Base-by-base conservation (phyloP, 1,140 invertebrate genomes). In the Babylonia areolata region DNA sequence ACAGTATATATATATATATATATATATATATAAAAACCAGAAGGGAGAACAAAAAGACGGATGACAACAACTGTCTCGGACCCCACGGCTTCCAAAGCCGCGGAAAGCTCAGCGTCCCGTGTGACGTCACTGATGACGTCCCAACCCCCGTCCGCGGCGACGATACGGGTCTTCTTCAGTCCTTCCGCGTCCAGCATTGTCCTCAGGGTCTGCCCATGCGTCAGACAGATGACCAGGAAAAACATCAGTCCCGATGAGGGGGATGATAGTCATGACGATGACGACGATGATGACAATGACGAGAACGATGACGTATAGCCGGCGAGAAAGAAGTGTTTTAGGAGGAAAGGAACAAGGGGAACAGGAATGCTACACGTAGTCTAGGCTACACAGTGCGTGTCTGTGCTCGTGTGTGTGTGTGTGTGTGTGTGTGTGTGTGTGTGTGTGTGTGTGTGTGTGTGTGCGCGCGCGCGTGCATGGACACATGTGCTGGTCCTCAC, bases 141-240 rank as follows among this genome's bases (percentile, higher is more conserved):
- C 75, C 71, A 86, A 0, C 84, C 51, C 6, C 83, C 85, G 89
- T 93, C 92, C 69, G 91, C 87, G 35, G 89, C 93, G 12, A 93
- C 92, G 75, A 94, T 89, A 71, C 88, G 78, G 23, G 92, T 89
- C 81, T 92, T 88, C 15, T 81, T 58, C 17, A 90, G 86, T 28
- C 90, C 89, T 42, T 86, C 87, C 31, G 85, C 69, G 54, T 92
- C 86, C 81, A 94, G 84, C 17, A 85, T 85, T 51, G 80, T 71
- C 58, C 92, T 81, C 35, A 93, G 81, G 37, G 87, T 89, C 91
- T 92, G 81, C 15, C 81, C 9, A 83, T n/a, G 42, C n/a, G n/a
- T 78, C 37, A 12, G 33, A 33, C n/a, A n/a, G n/a, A n/a, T n/a
- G n/a, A n/a, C n/a, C n/a, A n/a, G n/a, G n/a, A 81, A 31, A 20